These are phyloP conservation scores for Mallateleia sp. DNA, from an alignment of 2,888 invertebrate species.

Conservation along the genomic window DNA sequence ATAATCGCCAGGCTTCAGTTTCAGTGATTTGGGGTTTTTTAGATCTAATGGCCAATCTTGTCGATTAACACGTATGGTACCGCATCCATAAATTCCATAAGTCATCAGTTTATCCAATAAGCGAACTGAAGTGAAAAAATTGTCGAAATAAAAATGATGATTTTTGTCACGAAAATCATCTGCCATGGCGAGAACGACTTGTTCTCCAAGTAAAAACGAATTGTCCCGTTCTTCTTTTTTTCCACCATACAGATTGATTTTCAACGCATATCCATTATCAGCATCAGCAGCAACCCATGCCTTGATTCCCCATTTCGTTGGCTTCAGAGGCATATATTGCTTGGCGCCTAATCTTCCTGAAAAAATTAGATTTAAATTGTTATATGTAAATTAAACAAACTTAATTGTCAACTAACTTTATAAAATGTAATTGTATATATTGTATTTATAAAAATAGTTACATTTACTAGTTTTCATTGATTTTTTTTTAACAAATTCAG, in stretches of 20 bases:
- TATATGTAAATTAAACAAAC: neutral
- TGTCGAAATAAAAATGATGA: conserved; percentile 60
- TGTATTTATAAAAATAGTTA: too few relatives aligned
- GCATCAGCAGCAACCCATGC: conserved; percentile 57
- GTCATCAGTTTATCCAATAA: conserved; percentile 1
- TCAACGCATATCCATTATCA: conserved; percentile 33
- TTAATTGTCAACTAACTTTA: too few relatives aligned
- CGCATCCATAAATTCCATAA: conserved; percentile 46
- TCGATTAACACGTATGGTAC: conserved; percentile 26
- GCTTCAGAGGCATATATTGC: conserved; percentile 65
- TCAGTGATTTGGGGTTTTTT: conserved; percentile 23
- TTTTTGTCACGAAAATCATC: conserved; percentile 37
- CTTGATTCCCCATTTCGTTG: conserved; percentile 62
- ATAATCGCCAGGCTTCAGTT: conserved; percentile 26
- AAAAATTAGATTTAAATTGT: too few relatives aligned
- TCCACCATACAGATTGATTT: conserved; percentile 46
- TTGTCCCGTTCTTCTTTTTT: conserved; percentile 44
- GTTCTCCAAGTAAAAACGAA: conserved; percentile 50
- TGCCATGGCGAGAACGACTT: conserved; percentile 51
- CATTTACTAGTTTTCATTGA: too few relatives aligned
- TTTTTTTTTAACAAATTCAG: too few relatives aligned
- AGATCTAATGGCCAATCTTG: conserved; percentile 5
- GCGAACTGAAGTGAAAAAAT: conserved; percentile 51
- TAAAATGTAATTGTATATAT: too few relatives aligned
- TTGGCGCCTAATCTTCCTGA: conserved; percentile 34